A percentile compares a stretch with the other conserved stretches of the same genome.
These are phyloP conservation scores for Callimorpha dominula DNA, from an alignment of 2,888 invertebrate genomes.

Conservation along the genomic window DNA sequence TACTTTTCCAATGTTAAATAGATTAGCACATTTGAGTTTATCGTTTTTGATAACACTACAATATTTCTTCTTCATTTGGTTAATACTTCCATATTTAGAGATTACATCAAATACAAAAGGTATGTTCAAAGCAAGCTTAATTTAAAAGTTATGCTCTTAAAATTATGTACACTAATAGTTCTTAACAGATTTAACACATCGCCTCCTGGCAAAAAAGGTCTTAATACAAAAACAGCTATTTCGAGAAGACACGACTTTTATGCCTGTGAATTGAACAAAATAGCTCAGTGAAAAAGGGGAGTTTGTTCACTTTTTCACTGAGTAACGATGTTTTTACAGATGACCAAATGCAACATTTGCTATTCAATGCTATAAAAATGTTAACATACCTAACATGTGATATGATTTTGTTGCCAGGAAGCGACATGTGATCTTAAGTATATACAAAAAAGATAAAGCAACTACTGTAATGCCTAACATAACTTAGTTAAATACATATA, in stretches of 20 bases:
- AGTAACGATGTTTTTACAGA: no score
- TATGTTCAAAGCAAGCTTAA: neutral
- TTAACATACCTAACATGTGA: no score
- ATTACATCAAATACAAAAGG: neutral
- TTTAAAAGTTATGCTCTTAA: neutral
- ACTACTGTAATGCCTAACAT: neutral
- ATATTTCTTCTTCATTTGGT: neutral
- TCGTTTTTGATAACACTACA: neutral
- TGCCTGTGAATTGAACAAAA: no score
- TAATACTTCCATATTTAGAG: neutral
- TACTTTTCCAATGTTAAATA: neutral
- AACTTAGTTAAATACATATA: neutral
- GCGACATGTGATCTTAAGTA: no score
- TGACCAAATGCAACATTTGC: no score
- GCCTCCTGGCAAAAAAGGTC: no score
- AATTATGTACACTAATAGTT: neutral
- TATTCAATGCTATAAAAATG: no score
- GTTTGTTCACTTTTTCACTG: no score
- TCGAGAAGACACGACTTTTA: no score
- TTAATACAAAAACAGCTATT: no score
- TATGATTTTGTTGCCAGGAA: no score
- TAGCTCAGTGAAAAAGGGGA: no score
- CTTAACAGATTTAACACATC: neutral
- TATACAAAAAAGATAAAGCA: neutral
- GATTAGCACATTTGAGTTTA: neutral